phyloP scores from a whole-genome alignment of 92 coral and sea anemone genomes.

The Chrysogorgia sp. region DNA sequence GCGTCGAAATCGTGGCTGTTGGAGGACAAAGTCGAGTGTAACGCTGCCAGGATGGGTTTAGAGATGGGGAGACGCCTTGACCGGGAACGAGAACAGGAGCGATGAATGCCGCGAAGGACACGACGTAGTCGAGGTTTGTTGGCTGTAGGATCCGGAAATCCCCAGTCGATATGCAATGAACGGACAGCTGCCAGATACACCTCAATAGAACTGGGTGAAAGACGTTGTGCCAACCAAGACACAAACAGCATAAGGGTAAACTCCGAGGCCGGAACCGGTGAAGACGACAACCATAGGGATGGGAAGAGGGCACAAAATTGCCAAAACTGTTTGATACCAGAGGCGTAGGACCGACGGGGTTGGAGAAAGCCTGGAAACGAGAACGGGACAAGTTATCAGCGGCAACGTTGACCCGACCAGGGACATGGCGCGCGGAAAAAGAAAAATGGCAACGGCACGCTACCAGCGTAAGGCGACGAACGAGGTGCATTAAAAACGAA shows the following conservation, averaged over 20 bases:
- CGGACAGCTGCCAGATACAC: neutral
- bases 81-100: slow-evolving; percentile 15
- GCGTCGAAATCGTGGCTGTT: neutral
- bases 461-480: slow-evolving; percentile 34
- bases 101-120: neutral
- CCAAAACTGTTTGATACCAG: slow-evolving; percentile 28
- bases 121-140: neutral
- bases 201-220: neutral
- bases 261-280: neutral
- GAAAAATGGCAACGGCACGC: slow-evolving; percentile 42
- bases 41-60: neutral
- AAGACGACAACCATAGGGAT: neutral
- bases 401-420: slow-evolving; percentile 38
- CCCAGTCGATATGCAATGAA: neutral
- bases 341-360: slow-evolving; percentile 16
- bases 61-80: slow-evolving; percentile 45
- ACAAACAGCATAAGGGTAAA: slow-evolving; percentile 24
- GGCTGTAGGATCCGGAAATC: neutral
- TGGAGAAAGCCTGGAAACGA: slow-evolving; percentile 53
- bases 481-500: slow-evolving; percentile 44
- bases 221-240: neutral
- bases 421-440: slow-evolving; percentile 50
- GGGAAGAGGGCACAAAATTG: neutral
- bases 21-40: neutral
- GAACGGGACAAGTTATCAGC: slow-evolving; percentile 66